A percentile compares a stretch with the other conserved stretches of the same genome.
Evolutionary conservation across 2,113 vertebrate genomes (phyloP).

Genomic region (Ochotona princeps): DNA sequence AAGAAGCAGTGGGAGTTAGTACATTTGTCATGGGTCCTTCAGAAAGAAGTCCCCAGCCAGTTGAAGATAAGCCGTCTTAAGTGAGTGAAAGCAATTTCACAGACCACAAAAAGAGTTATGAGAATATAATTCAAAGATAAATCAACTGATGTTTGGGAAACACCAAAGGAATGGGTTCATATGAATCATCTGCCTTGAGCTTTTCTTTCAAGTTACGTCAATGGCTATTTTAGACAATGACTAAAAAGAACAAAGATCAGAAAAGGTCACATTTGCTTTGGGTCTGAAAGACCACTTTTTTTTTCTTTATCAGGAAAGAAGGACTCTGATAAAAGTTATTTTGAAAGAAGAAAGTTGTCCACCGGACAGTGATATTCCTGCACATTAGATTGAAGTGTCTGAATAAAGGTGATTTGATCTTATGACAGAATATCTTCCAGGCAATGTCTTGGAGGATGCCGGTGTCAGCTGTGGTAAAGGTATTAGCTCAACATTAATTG

Average conservation of each 20-base stretch:
- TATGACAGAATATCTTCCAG: background rate
- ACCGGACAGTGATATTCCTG: background rate
- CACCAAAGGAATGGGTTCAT: slow-evolving; percentile 54
- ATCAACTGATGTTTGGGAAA: slow-evolving; percentile 63
- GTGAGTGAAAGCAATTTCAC: slow-evolving; percentile 42
- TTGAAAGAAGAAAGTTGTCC: background rate
- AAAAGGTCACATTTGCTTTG: slow-evolving; percentile 54
- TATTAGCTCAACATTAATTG: background rate
- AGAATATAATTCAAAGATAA: slow-evolving; percentile 25
- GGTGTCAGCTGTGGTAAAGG: background rate
- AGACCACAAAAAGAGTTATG: background rate
- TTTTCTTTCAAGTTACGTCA: slow-evolving; percentile 20
- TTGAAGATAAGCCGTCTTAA: background rate
- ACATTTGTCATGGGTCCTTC: background rate
- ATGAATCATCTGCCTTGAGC: slow-evolving; percentile 40
- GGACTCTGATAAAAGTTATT: slow-evolving; percentile 40
- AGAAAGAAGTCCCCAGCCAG: background rate
- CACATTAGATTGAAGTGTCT: background rate
- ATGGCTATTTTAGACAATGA: background rate
- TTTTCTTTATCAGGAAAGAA: background rate
- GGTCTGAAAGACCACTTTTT: background rate
- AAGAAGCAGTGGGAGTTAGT: background rate
- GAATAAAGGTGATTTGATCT: background rate
- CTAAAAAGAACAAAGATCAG: background rate
- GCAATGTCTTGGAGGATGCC: background rate